Base-by-base conservation (phyloP, 2,888 invertebrate genomes). In the Philopedon plagiatum region DNA sequence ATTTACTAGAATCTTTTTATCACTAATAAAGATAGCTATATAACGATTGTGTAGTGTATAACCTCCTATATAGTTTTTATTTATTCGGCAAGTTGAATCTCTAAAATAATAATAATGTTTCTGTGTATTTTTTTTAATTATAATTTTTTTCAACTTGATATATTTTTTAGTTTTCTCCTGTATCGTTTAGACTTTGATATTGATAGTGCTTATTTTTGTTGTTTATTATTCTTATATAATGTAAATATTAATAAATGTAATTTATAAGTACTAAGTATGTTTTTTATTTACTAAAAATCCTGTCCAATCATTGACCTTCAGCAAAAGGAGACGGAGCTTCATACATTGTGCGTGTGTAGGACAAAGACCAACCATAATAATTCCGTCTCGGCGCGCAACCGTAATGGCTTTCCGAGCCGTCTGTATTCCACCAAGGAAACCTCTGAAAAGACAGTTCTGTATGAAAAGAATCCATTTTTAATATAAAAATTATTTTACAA, bases 171-270 rank as follows among this genome's bases (percentile, higher is more conserved):
- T 37, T n/a, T 49, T 29, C 21, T 54, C 0, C n/a, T n/a, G 2
- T 54, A 54, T 29, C 29, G 29, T 54, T 8, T 46, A 46, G 21
- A 0, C 7, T 46, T 11, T 21, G 9, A 15, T 19, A 18, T 21
- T 21, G 15, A 46, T 46, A 46, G 19, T 46, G 51, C 26, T 51
- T 15, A 26, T 54, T 29, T 18, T 54, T 54, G 29, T 29, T 39
- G 11, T 11, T 11, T 51, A 29, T 23, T 26, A 19, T 54, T 29
- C 5, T 29, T 29, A 54, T 41, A 18, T 15, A 15, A 5, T 54
- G 51, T 54, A 54, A 54, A 54, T 54, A 39, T 39, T 49, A 49
- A 54, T 54, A 54, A 54, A 54, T 54, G n/a, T 39, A 39, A 39
- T 4, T n/a, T n/a, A 39, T 39, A 39, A 39, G 39, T 39, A 13